Conservation (phyloP, 64 coral and sea anemone species). For the Montipora foliosa region DNA sequence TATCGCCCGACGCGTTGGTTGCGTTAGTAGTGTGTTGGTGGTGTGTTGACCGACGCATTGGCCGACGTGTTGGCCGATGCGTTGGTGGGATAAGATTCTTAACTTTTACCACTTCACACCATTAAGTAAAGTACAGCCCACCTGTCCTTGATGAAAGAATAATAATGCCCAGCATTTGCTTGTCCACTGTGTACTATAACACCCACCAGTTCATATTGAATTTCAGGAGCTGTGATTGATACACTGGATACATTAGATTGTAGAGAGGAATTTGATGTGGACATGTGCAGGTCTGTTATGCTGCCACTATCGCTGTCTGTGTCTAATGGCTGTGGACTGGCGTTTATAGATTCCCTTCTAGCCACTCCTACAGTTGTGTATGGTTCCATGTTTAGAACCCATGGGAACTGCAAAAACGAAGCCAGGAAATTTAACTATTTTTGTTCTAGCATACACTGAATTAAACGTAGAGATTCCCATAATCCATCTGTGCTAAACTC, state of each 20-base stretch:
- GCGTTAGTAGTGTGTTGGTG: no score
- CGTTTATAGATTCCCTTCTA: constrained; percentile 55
- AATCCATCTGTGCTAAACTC: no score
- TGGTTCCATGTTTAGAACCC: constrained; percentile 93
- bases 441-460: no score
- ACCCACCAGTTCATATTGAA: constrained; percentile 87
- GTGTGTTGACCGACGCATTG: no score
- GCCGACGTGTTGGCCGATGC: no score
- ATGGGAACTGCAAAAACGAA: constrained; percentile 75
- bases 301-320: constrained; percentile 81
- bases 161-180: constrained; percentile 93
- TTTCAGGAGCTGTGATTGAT: constrained; percentile 48
- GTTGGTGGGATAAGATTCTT: no score
- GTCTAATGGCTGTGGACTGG: constrained; percentile 33
- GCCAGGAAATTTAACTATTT: not conserved
- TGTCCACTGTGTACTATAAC: constrained; percentile 91
- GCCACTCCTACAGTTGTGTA: constrained; percentile 89
- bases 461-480: no score
- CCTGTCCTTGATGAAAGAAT: constrained; percentile 93
- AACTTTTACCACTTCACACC: not conserved
- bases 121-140: constrained; percentile 11
- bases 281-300: constrained; percentile 63
- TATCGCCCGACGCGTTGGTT: no score
- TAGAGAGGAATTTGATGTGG: constrained; percentile 73
- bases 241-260: constrained; percentile 58